phyloP scores from a whole-genome alignment of 2,888 invertebrate genomes.

The Parasteatoda lunata region DNA sequence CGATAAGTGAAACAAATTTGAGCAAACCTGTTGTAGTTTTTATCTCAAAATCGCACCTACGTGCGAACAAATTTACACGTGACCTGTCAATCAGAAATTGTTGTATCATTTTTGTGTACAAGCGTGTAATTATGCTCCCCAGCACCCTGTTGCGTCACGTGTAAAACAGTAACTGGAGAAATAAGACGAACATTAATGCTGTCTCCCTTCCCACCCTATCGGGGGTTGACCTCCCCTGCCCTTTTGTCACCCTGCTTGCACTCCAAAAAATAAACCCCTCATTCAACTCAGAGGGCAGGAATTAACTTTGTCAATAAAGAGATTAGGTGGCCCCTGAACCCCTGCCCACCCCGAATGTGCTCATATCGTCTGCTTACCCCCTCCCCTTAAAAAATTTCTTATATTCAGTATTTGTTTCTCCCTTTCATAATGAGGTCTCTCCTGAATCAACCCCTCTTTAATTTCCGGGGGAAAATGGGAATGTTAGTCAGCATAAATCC shows the following conservation, averaged over 20 bases:
- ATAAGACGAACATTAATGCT: slow-evolving; percentile 42
- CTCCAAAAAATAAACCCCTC: slow-evolving; percentile 47
- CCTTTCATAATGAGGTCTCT: slow-evolving; percentile 32
- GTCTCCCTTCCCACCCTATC: not conserved
- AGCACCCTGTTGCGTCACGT: slow-evolving; percentile 40
- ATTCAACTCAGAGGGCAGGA: slow-evolving; percentile 54
- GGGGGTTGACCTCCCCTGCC: slow-evolving; percentile 21
- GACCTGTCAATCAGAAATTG: slow-evolving; percentile 54
- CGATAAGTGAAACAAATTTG: too few relatives aligned
- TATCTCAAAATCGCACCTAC: slow-evolving; percentile 23
- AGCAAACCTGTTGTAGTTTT: not conserved
- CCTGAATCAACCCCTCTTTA: not conserved
- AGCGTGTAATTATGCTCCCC: slow-evolving; percentile 52
- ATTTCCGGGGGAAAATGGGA: slow-evolving; percentile 10
- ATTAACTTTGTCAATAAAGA: slow-evolving; percentile 67
- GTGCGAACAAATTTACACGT: slow-evolving; percentile 18
- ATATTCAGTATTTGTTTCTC: slow-evolving; percentile 25
- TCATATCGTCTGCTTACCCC: not conserved
- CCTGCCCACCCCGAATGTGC: not conserved
- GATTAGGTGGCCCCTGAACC: slow-evolving; percentile 50
- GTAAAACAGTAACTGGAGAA: slow-evolving; percentile 62
- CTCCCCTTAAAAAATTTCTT: slow-evolving; percentile 19
- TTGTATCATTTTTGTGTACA: slow-evolving; percentile 43
- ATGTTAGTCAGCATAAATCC: slow-evolving; percentile 64
- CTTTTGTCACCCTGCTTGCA: slow-evolving; percentile 29